Evolutionary conservation across 2,113 vertebrate species (phyloP).

Genomic region (Mustela lutreola): DNA sequence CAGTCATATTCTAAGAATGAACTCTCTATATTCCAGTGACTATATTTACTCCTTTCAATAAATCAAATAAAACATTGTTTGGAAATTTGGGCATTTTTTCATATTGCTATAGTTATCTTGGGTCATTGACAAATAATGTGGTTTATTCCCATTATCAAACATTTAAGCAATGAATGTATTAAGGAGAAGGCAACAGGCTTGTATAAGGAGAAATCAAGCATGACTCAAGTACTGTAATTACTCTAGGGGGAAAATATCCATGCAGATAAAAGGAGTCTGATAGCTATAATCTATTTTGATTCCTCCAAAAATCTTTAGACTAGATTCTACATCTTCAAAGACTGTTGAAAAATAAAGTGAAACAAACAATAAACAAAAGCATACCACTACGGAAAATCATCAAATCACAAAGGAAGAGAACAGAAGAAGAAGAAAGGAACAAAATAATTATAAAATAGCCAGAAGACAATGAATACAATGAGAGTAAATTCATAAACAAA

Average conservation of each 20-base stretch:
- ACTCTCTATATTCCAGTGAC: background rate
- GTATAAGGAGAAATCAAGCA: background rate
- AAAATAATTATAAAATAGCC: background rate
- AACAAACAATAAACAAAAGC: background rate
- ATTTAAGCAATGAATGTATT: background rate
- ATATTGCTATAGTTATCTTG: background rate
- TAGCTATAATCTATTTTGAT: background rate
- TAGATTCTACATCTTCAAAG: background rate
- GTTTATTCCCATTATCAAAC: background rate
- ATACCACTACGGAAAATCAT: background rate
- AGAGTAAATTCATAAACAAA: background rate
- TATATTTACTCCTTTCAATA: slow-evolving; percentile 36
- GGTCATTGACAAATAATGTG: background rate
- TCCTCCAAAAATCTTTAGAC: background rate
- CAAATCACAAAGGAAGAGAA: background rate
- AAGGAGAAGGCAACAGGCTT: background rate
- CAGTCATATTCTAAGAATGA: background rate
- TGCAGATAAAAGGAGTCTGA: background rate
- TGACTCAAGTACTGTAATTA: background rate
- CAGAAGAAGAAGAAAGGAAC: background rate
- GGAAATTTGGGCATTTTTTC: background rate
- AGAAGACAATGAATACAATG: background rate
- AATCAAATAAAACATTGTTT: background rate
- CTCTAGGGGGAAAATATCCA: background rate
- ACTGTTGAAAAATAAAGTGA: background rate